These are phyloP conservation scores for Chironomus tentans DNA, from an alignment of 2,888 invertebrate species.

Conservation along the genomic window DNA sequence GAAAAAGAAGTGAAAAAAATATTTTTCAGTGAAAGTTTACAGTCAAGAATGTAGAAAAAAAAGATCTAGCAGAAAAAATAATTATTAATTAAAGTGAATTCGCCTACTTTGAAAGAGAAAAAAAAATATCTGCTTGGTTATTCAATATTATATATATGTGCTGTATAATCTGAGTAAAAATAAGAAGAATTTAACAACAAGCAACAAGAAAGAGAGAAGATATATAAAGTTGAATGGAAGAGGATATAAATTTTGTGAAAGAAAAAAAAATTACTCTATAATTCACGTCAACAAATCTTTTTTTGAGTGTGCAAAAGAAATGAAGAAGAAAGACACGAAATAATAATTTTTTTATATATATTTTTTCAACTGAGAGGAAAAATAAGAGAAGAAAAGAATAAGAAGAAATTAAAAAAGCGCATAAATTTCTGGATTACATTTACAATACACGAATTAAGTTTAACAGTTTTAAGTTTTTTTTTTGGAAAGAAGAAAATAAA, in stretches of 20 bases:
- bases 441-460: slow-evolving; percentile 1
- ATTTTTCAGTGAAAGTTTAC: background rate
- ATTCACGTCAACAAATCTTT: background rate
- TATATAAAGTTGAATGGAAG: background rate
- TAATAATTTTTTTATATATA: background rate
- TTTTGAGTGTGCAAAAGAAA: background rate
- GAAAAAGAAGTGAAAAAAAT: background rate
- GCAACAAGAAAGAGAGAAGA: too few species aligned
- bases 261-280: background rate
- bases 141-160: too few species aligned
- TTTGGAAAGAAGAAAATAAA: background rate
- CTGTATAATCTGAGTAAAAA: too few species aligned
- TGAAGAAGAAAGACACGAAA: background rate
- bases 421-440: slow-evolving; percentile 25
- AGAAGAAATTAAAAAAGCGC: background rate
- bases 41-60: background rate
- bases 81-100: slow-evolving; percentile 1
- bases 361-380: too few species aligned
- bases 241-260: background rate
- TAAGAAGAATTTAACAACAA: too few species aligned
- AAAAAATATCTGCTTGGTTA: background rate
- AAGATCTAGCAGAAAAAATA: background rate
- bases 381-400: background rate
- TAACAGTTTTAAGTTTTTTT: slow-evolving; percentile 8
- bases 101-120: background rate